phyloP scores from a whole-genome alignment of 2,888 invertebrate genomes.

The Spatulosminthurus flaviceps region DNA sequence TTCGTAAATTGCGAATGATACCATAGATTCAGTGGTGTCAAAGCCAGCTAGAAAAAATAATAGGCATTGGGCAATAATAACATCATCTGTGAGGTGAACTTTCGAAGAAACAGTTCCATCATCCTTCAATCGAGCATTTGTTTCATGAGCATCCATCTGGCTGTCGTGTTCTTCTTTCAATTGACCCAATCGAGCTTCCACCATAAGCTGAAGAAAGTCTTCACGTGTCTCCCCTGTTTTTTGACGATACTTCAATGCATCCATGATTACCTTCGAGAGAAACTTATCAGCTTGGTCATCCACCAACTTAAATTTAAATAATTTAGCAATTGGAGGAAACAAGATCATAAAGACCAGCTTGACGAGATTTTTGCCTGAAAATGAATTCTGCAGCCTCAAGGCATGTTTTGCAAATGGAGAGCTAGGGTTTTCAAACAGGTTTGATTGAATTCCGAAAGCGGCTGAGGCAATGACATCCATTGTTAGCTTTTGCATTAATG shows the following conservation, averaged over 20 bases:
- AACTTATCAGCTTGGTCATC: constrained; percentile 28
- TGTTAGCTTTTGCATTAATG: constrained; percentile 15
- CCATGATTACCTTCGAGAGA: constrained; percentile 11
- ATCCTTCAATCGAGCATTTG: background rate
- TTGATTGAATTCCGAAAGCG: background rate
- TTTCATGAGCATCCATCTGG: background rate
- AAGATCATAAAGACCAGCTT: background rate
- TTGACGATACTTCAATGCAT: background rate
- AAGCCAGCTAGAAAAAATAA: constrained; percentile 4
- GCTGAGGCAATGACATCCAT: constrained; percentile 27
- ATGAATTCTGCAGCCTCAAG: background rate
- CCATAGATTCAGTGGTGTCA: constrained; percentile 19
- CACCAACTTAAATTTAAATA: constrained; percentile 12
- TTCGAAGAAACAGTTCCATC: background rate
- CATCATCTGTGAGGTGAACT: background rate
- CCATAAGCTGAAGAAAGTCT: constrained; percentile 38
- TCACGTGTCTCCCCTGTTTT: constrained; percentile 37
- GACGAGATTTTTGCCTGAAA: background rate
- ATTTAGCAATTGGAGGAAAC: background rate
- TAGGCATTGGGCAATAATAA: constrained; percentile 23
- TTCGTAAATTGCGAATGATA: constrained; percentile 31
- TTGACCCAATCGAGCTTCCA: constrained; percentile 23
- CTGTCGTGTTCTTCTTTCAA: constrained; percentile 14
- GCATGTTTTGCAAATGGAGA: background rate
- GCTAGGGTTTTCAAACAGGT: constrained; percentile 9